A percentile compares a stretch with the other conserved stretches of the same genome.
These are phyloP conservation scores for Aphelinus certus DNA, from an alignment of 1,140 invertebrate genomes.

Conservation along the genomic window DNA sequence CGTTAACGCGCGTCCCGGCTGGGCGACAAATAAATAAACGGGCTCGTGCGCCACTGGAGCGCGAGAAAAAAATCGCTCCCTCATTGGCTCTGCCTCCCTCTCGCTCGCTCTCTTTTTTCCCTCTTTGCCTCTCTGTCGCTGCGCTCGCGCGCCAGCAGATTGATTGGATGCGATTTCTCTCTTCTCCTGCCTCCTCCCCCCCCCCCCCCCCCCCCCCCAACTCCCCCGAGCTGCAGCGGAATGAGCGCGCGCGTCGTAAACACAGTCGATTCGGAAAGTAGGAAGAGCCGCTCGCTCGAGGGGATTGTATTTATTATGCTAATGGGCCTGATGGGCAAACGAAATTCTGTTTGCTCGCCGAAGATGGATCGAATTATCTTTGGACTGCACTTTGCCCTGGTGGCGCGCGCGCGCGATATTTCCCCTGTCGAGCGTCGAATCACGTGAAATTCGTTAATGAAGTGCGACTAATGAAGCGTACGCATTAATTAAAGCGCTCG, in stretches of 20 bases:
- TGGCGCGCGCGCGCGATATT: background rate
- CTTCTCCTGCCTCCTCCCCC: no score
- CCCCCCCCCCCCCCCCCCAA: no score
- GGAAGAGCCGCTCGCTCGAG: background rate
- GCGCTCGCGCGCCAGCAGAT: background rate
- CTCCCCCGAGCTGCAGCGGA: background rate
- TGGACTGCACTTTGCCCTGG: background rate
- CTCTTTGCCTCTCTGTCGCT: background rate
- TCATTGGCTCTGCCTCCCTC: background rate
- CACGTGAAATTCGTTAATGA: no score
- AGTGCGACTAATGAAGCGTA: no score
- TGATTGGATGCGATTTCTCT: conserved; percentile 1
- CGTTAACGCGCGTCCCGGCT: no score
- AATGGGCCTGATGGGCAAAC: conserved; percentile 3
- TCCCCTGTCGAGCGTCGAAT: no score
- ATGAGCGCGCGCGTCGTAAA: no score
- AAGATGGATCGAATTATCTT: background rate
- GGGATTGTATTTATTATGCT: conserved; percentile 7
- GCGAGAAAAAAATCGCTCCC: no score
- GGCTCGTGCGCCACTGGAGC: no score
- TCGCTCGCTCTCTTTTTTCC: background rate
- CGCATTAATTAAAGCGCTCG: no score
- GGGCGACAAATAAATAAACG: no score
- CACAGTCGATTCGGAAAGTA: background rate
- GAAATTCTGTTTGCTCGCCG: background rate